These are phyloP conservation scores for Coracopsis vasa DNA, from an alignment of 2,113 vertebrate species.

Conservation along the genomic window DNA sequence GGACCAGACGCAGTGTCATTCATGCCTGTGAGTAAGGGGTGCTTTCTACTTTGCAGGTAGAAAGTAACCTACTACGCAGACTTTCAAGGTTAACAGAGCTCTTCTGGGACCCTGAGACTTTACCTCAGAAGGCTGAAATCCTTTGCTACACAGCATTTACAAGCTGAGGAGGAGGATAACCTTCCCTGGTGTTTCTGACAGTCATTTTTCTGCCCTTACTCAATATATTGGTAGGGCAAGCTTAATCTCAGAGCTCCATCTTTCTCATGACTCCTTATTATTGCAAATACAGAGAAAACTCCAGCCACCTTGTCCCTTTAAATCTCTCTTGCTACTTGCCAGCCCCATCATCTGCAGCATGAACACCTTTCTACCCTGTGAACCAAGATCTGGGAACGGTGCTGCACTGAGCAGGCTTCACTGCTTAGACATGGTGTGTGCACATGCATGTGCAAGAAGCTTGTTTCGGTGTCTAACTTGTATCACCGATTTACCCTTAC, in stretches of 20 bases:
- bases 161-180: neutral
- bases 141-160: accelerated
- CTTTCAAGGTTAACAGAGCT: neutral
- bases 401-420: neutral
- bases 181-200: neutral
- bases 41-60: neutral
- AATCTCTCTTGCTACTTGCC: neutral
- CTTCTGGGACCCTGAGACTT: neutral
- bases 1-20: neutral
- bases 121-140: neutral
- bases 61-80: neutral
- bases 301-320: neutral
- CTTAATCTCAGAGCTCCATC: neutral
- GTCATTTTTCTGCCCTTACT: neutral
- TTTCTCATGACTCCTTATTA: neutral
- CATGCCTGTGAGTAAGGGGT: neutral
- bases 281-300: neutral
- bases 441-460: neutral
- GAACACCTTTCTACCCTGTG: neutral
- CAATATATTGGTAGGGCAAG: neutral
- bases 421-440: neutral
- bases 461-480: neutral
- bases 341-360: neutral
- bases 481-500: neutral
- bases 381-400: neutral